Percentiles rank a stretch among this genome's conserved stretches.
Conservation (phyloP, 2,113 vertebrate genomes). For the Aegypius monachus region DNA sequence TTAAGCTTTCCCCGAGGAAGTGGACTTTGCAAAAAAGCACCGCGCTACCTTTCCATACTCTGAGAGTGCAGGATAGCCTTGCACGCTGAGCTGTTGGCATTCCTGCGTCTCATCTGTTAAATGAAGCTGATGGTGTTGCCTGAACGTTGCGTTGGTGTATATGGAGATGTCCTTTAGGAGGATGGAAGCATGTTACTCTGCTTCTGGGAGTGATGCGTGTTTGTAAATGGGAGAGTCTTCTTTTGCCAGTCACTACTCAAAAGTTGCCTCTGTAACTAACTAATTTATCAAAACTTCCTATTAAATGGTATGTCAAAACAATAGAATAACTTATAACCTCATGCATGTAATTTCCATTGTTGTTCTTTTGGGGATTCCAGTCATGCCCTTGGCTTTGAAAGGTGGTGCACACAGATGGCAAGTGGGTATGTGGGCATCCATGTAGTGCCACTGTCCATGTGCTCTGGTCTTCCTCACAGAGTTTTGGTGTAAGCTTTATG, state of each 20-base stretch:
- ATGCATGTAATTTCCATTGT: not conserved
- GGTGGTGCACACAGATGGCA: not conserved
- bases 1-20: not conserved
- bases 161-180: not conserved
- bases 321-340: not conserved
- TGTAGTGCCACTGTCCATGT: accelerated
- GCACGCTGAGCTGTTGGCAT: accelerated
- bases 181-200: not conserved
- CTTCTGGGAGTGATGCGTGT: accelerated
- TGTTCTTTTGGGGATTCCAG: not conserved
- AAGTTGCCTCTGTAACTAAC: not conserved
- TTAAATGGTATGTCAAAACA: not conserved
- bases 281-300: not conserved
- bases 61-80: not conserved
- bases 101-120: not conserved
- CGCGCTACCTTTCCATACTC: accelerated
- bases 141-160: not conserved
- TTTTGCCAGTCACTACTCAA: not conserved
- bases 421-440: not conserved
- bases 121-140: not conserved
- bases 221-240: not conserved
- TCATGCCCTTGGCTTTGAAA: not conserved
- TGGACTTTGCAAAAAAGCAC: not conserved
- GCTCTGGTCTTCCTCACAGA: not conserved
- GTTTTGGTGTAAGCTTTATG: not conserved